Evolutionary conservation across 2,113 vertebrate genomes (phyloP).

Genomic region (Onychostoma macrolepis): DNA sequence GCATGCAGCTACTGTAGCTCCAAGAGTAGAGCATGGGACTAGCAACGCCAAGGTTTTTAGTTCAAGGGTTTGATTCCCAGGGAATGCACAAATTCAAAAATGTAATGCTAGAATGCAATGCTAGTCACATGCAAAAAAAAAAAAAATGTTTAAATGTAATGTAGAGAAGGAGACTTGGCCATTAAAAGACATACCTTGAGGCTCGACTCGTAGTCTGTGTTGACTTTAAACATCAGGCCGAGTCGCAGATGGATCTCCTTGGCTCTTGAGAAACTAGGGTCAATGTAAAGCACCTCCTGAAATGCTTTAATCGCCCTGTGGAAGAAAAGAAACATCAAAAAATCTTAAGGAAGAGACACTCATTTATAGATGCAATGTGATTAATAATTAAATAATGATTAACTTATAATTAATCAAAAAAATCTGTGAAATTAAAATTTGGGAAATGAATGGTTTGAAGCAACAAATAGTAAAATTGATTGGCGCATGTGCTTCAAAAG

Average conservation of each 20-base stretch:
- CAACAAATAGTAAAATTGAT: background rate
- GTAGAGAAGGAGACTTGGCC: too few relatives aligned
- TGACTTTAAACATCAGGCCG: conserved; percentile 99
- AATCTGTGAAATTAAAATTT: background rate
- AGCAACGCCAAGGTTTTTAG: background rate
- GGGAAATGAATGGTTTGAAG: background rate
- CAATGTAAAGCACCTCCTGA: conserved; percentile 99
- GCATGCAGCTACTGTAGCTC: background rate
- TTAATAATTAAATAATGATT: background rate
- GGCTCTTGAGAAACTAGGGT: conserved; percentile 93
- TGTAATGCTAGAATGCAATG: background rate
- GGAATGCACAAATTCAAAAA: background rate
- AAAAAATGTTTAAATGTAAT: background rate
- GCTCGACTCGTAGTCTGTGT: conserved; percentile 97
- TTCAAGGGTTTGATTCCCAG: background rate
- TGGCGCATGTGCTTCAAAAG: background rate
- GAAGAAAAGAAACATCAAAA: conserved; percentile 14
- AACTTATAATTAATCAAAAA: background rate
- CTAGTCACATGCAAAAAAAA: background rate
- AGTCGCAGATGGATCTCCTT: conserved; percentile 99
- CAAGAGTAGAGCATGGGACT: background rate
- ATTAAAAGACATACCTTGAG: conserved; percentile 85
- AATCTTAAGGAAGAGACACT: background rate
- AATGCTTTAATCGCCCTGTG: conserved; percentile 98
- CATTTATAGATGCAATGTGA: background rate